A percentile compares a stretch with the other conserved stretches of the same genome.
Evolutionary conservation across 2,888 invertebrate genomes (phyloP).

Genomic region (Synanthedon tipuliformis): DNA sequence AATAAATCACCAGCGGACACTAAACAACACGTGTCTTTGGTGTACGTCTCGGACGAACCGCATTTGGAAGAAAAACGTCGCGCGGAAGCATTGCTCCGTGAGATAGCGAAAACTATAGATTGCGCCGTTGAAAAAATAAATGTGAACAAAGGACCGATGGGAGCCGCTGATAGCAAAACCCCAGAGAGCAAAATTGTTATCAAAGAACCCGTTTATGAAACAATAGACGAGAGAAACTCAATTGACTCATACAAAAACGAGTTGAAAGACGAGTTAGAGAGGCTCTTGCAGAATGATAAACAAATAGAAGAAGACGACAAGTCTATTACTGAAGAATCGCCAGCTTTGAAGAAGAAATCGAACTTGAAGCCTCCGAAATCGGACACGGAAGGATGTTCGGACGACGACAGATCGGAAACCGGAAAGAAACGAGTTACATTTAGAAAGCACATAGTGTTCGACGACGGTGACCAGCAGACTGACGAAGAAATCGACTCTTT

Average conservation of each 20-base stretch:
- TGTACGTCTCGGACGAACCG: constrained; percentile 49
- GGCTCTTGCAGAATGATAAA: constrained; percentile 27
- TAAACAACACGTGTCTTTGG: constrained; percentile 53
- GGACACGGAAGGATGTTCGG: constrained; percentile 54
- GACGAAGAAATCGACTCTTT: constrained; percentile 55
- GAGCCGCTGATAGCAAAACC: constrained; percentile 35
- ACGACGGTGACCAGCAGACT: constrained; percentile 62
- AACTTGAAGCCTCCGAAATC: constrained; percentile 53
- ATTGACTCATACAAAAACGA: constrained; percentile 42
- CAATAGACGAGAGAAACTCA: constrained; percentile 24
- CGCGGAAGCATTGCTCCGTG: constrained; percentile 52
- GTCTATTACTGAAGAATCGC: constrained; percentile 22
- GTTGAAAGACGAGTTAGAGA: constrained; percentile 42
- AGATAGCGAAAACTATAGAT: constrained; percentile 58
- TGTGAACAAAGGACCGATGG: constrained; percentile 38
- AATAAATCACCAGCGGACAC: constrained; percentile 37
- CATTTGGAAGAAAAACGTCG: constrained; percentile 49
- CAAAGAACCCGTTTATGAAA: constrained; percentile 35
- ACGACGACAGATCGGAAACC: constrained; percentile 55
- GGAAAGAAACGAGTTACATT: constrained; percentile 61
- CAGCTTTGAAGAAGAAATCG: constrained; percentile 42
- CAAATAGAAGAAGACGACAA: constrained; percentile 7
- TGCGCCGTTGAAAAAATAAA: constrained; percentile 49
- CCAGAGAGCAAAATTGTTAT: constrained; percentile 5
- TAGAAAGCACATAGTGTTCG: constrained; percentile 61